Base-by-base conservation (phyloP, 2,888 invertebrate genomes). In the Elmis aenea region DNA sequence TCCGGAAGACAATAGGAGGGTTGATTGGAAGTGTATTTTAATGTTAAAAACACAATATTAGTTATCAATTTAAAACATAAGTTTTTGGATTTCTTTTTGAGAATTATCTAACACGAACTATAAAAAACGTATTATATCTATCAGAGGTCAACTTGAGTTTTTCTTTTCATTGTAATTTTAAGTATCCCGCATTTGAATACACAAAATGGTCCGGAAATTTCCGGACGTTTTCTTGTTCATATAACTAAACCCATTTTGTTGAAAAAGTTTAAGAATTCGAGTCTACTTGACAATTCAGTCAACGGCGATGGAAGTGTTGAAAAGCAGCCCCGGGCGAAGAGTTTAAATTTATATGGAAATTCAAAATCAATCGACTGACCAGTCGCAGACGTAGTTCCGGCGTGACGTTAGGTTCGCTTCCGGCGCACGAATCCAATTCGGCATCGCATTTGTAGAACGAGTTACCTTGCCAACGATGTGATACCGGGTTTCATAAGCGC, bases 311-410 rank as follows among this genome's bases (percentile, higher is more conserved):
- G 46, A 51, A 52, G 53, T 41, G 48, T 46, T 51, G 53, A 56
- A 57, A 52, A 55, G 54, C 56, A 50, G 58, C 54, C 56, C 47
- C 49, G 48, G 49, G 50, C 51, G 52, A 55, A 57, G 54, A 46
- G 49, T 56, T 48, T 55, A 52, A 43, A 62, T 64, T 62, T 62
- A 64, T 64, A 64, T 62, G 64, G 61, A 62, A 62, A 64, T 64
- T 59, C 50, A 47, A 55, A 62, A 62, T 62, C 62, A 62, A 62
- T 64, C 60, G 59, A 46, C 43, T 54, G 59, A 52, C 58, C 59
- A 52, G 54, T 54, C 56, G 48, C 52, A 48, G 48, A 55, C 45
- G 43, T 50, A 50, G 45, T 55, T 58, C 57, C 56, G 54, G 52
- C 43, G 38, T 47, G 51, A 50, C 51, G 50, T 50, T 51, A 39